Conservation (phyloP, 1,140 invertebrate genomes). For the Lanistes nyassanus region DNA sequence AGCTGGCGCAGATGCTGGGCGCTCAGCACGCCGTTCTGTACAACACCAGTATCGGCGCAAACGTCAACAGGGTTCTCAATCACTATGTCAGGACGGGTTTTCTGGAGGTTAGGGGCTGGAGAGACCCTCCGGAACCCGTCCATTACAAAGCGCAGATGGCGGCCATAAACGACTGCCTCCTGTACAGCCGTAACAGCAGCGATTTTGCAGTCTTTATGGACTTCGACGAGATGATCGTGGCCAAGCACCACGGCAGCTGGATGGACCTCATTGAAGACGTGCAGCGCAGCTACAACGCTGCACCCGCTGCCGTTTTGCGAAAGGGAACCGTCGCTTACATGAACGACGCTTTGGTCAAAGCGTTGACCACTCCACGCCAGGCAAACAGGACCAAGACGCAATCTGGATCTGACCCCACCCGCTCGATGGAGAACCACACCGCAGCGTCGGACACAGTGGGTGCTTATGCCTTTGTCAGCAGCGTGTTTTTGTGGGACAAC, state of each 20-base stretch:
- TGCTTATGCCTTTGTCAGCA: neutral
- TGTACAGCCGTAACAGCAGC: neutral
- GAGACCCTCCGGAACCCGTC: neutral
- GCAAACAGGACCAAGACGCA: too few species aligned
- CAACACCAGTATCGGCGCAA: neutral
- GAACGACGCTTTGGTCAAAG: neutral
- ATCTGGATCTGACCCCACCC: too few species aligned
- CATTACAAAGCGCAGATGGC: constrained; percentile 18
- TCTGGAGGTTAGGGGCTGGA: constrained; percentile 7
- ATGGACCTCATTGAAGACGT: neutral
- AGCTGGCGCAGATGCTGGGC: constrained; percentile 6
- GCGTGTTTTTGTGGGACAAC: constrained; percentile 8
- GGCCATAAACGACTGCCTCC: constrained; percentile 19
- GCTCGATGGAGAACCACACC: neutral
- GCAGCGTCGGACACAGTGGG: neutral
- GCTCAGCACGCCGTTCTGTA: constrained; percentile 13
- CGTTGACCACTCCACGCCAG: too few species aligned
- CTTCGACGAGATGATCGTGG: constrained; percentile 18
- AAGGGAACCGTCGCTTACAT: too few species aligned
- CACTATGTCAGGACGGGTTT: constrained; percentile 11
- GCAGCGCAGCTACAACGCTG: neutral
- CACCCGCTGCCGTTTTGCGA: too few species aligned
- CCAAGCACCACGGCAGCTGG: neutral
- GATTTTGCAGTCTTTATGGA: constrained; percentile 19
- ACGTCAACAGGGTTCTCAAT: neutral